Evolutionary conservation across 1,140 invertebrate genomes (phyloP), one percentile per base, ranked within the genome.

Genomic region (Panagrolaimus sp.): DNA sequence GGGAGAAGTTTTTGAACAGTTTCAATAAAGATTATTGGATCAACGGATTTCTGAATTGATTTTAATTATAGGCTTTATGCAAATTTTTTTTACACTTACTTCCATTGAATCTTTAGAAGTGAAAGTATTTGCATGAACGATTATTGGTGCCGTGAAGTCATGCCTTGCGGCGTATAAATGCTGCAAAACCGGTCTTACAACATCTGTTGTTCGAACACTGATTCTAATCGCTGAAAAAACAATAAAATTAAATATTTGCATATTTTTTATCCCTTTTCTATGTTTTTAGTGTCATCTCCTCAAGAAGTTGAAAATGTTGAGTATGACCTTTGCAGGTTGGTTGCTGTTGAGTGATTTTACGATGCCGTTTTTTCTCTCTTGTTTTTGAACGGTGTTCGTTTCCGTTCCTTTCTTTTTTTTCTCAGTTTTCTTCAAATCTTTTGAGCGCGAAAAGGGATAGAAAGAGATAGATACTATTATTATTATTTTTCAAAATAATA

Each of bases 141-240:
- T 77, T 7, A 77, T 76, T 28, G 75, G 75, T 28, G 77, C 77
- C 26, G 43, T 44, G 48, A 77, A 79, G 12, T 55, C 26, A 12
- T 69, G 26, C 24, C 65, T 45, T 46, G 75, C 76, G n/a, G 75
- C 75, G 65, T 77, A 73, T 17, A 77, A 52, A 67, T 77, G 75
- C 45, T 70, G 75, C 21, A 76, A 46, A 3, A 76, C 75, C 6
- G 73, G 72, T 28, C 64, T 38, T 24, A 73, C 67, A 45, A 71
- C 67, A n/a, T 68, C 74, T 26, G 76, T 76, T 10, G 76, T 70
- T 64, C 74, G 65, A 12, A 76, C 73, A 48, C 65, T 78, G 26
- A 76, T 66, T 76, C 76, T 70, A 14, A 76, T 24, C 10, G 75
- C 75, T 76, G 52, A 68, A 69, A 69, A 32, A 28, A 21, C 15